Conservation (phyloP, 2,797 vertebrate genomes). For the Champsocephalus esox region DNA sequence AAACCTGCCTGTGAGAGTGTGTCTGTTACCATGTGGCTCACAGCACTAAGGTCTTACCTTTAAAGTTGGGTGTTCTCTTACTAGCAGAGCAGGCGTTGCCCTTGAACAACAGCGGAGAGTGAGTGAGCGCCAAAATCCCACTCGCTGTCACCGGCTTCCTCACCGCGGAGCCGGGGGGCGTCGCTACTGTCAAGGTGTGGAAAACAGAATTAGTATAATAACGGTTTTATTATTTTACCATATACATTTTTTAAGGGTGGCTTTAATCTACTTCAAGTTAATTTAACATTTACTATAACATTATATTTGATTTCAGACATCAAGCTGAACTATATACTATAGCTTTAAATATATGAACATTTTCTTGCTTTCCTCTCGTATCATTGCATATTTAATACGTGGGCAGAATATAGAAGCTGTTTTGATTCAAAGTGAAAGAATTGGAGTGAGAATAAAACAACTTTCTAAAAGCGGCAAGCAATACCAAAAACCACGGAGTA, state of each 20-base stretch:
- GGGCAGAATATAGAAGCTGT: not conserved
- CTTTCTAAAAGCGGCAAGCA: no score
- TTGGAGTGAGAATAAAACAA: no score
- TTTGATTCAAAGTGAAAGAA: not conserved
- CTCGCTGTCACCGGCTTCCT: slow-evolving; percentile 86
- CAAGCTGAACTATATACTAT: not conserved
- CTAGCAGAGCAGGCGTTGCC: slow-evolving; percentile 68
- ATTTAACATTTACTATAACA: not conserved
- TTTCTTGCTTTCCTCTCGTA: not conserved
- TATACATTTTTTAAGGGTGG: not conserved
- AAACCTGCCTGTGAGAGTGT: not conserved
- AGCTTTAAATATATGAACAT: not conserved
- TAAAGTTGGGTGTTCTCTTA: slow-evolving; percentile 49
- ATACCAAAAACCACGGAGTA: no score
- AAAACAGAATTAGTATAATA: not conserved
- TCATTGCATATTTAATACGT: not conserved
- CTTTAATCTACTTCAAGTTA: not conserved
- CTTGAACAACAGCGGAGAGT: slow-evolving; percentile 91
- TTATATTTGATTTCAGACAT: not conserved
- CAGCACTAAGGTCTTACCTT: slow-evolving; percentile 25
- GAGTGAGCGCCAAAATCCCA: slow-evolving; percentile 91
- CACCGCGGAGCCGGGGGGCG: slow-evolving; percentile 79
- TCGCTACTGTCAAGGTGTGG: slow-evolving; percentile 58
- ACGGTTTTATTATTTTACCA: not conserved
- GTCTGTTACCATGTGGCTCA: not conserved